Base-by-base conservation (phyloP, 2,888 invertebrate species). In the Lasioglossum calceatum region DNA sequence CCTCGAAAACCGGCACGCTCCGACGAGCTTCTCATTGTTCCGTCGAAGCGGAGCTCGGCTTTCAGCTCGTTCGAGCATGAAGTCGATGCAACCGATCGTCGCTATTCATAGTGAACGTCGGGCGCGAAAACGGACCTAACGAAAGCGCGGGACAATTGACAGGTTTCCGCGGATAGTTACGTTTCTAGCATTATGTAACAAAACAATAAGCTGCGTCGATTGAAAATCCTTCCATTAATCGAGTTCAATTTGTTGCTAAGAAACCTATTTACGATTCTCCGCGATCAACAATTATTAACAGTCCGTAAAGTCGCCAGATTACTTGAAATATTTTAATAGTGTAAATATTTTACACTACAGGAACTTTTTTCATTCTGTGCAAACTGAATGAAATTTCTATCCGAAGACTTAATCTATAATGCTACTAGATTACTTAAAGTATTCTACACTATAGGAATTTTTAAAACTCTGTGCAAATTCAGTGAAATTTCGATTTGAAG, bases 61-160 rank as follows among this genome's bases (percentile, higher is more conserved):
- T 72, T 32, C 75, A 72, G 64, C 76, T 86, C 80, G 73, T 64
- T 76, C 86, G 80, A 79, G 86, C 86, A 76, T 77, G 70, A 80
- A 85, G 61, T 54, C 84, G 84, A 84, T 84, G 74, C 84, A 64
- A 85, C 86, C 80, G 76, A 85, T 85, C 80, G 85, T 42, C 47
- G 75, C 39, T 85, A 79, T 85, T 85, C 79, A 79, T 85, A 86
- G 86, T 0, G 19, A 76, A 79, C 64, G 27, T 27, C 27, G 10
- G 32, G 44, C 27, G 44, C 76, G 76, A 64, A 47, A 85, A 73
- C 42, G 54, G 50, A 44, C 72, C 44, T 72, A 72, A 44, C 42
- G 72, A 44, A 44, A 44, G 27, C 44, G 72, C 44, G 67, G 23
- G 23, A 67, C 67, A 67, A 67, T 72, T 72, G 71, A 42, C 42